Percentiles rank a stretch among this genome's conserved stretches.
These are phyloP conservation scores for Papilio xuthus DNA, from an alignment of 1,140 invertebrate genomes.

Conservation along the genomic window DNA sequence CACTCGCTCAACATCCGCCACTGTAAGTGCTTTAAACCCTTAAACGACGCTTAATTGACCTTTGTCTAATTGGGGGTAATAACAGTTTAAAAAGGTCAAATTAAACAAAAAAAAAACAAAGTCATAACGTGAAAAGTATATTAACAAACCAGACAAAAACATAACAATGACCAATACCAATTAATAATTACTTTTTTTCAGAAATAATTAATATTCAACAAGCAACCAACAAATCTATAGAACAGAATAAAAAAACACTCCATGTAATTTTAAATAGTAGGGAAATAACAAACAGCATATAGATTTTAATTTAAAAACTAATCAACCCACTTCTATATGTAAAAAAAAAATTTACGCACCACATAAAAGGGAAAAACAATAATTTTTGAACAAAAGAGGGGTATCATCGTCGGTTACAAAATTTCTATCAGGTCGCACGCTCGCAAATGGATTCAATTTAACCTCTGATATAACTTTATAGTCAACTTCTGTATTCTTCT, in stretches of 20 bases:
- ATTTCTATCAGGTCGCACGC: constrained; percentile 86
- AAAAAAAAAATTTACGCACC: constrained; percentile 46
- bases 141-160: not conserved
- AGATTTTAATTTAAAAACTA: not conserved
- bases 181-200: not conserved
- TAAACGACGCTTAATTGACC: no score
- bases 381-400: constrained; percentile 88
- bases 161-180: not conserved
- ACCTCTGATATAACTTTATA: constrained; percentile 81
- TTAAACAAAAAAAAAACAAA: not conserved
- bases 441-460: constrained; percentile 84
- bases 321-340: not conserved
- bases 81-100: not conserved
- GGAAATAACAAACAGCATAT: not conserved
- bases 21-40: no score
- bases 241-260: not conserved
- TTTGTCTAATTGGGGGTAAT: not conserved
- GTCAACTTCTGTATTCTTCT: constrained; percentile 61
- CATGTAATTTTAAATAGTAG: not conserved
- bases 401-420: constrained; percentile 87
- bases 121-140: not conserved
- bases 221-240: not conserved
- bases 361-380: constrained; percentile 82
- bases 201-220: not conserved
- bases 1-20: no score